Evolutionary conservation across 2,113 vertebrate genomes (phyloP).

Genomic region (Acrocephalus arundinaceus): DNA sequence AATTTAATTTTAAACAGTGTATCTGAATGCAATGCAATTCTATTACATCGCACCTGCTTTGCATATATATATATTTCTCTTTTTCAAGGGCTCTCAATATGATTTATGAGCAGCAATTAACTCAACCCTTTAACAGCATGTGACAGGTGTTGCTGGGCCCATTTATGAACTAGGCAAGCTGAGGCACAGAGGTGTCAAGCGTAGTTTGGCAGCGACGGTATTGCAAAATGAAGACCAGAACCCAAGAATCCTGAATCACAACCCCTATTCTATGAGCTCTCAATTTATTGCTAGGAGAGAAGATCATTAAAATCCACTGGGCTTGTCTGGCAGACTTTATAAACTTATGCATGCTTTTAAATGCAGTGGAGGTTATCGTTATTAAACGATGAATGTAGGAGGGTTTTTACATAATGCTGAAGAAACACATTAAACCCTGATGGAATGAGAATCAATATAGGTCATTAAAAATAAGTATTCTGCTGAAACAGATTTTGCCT

Average conservation of each 20-base stretch:
- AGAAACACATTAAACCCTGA: background rate
- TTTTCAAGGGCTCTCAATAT: constrained; percentile 25
- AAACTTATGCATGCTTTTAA: background rate
- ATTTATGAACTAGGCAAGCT: constrained; percentile 43
- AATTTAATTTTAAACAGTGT: constrained; percentile 34
- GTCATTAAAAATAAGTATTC: background rate
- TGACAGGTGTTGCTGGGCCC: constrained; percentile 37
- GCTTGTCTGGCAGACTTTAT: background rate
- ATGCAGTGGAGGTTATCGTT: background rate
- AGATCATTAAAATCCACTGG: background rate
- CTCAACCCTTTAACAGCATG: background rate
- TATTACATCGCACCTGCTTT: constrained; percentile 27
- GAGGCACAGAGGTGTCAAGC: constrained; percentile 44
- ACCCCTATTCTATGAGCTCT: background rate
- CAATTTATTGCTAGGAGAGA: background rate
- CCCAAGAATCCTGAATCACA: constrained; percentile 21
- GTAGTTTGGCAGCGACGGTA: background rate
- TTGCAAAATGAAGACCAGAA: constrained; percentile 31
- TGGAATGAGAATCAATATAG: background rate
- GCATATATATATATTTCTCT: constrained; percentile 53
- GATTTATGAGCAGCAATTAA: constrained; percentile 67
- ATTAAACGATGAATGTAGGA: background rate
- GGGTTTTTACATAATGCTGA: background rate
- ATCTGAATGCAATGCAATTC: background rate
- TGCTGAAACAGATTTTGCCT: background rate